Evolutionary conservation across 2,113 vertebrate species (phyloP).

Genomic region (Percina caprodes): DNA sequence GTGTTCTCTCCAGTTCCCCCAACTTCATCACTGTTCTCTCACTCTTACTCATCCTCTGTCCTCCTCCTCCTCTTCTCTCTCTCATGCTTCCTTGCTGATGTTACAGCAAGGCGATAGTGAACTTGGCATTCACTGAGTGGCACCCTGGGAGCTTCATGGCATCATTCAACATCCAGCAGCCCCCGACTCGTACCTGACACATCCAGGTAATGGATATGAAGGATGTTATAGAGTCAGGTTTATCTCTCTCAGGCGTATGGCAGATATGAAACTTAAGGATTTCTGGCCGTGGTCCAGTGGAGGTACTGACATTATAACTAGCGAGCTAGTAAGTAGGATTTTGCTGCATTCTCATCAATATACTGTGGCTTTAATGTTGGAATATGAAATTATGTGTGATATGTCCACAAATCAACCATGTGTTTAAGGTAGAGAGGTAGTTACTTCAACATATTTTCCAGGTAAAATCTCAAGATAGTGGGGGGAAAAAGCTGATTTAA

Average conservation of each 20-base stretch:
- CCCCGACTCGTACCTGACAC: slow-evolving; percentile 45
- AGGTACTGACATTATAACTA: slow-evolving; percentile 17
- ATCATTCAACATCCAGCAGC: slow-evolving; percentile 55
- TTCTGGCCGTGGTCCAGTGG: slow-evolving; percentile 48
- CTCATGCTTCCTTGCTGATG: slow-evolving; percentile 48
- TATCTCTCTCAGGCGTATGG: slow-evolving; percentile 35
- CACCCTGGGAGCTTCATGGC: slow-evolving; percentile 60
- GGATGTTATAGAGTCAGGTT: slow-evolving; percentile 50
- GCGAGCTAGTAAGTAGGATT: slow-evolving; percentile 15
- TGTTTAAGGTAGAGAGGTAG: not conserved
- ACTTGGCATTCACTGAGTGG: slow-evolving; percentile 57
- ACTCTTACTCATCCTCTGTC: not conserved
- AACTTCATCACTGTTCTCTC: slow-evolving; percentile 35
- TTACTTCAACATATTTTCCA: not conserved
- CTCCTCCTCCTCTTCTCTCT: not conserved
- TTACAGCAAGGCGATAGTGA: slow-evolving; percentile 39
- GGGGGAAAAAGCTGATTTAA: slow-evolving; percentile 5
- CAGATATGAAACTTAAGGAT: slow-evolving; percentile 51
- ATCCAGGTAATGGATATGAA: slow-evolving; percentile 61
- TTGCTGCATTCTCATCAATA: slow-evolving; percentile 40
- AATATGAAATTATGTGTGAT: slow-evolving; percentile 1
- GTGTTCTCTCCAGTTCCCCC: slow-evolving; percentile 8
- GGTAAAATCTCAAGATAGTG: not conserved
- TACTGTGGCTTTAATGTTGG: slow-evolving; percentile 7
- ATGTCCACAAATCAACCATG: not conserved